These are phyloP conservation scores for Fragum whitleyi DNA, from an alignment of 2,888 invertebrate species.

Conservation along the genomic window DNA sequence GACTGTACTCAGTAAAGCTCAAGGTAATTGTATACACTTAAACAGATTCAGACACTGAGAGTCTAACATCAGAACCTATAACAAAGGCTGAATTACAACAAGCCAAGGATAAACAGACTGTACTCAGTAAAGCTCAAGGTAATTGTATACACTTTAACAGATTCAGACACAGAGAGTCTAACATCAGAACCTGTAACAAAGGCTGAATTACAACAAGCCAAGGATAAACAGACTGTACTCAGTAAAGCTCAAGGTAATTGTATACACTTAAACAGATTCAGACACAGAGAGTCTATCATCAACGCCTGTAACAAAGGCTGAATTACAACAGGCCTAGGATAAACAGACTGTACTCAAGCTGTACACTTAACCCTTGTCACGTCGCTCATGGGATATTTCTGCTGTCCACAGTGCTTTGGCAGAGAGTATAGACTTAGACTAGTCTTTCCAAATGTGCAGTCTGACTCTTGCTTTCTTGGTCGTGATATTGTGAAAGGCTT, in stretches of 20 bases:
- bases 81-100: constrained; percentile 59
- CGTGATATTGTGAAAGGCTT: too few relatives aligned
- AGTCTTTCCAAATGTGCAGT: neutral
- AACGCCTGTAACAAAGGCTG: constrained; percentile 60
- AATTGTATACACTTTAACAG: constrained; percentile 38
- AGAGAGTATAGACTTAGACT: too few relatives aligned
- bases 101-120: constrained; percentile 57
- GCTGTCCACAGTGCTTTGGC: too few relatives aligned
- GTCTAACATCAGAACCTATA: constrained; percentile 64
- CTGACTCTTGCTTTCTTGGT: too few relatives aligned
- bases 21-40: constrained; percentile 57
- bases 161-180: constrained; percentile 62
- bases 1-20: constrained; percentile 48
- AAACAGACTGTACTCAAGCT: constrained; percentile 50
- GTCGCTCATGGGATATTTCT: neutral
- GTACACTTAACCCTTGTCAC: too few relatives aligned
- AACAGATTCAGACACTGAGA: constrained; percentile 56
- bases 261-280: constrained; percentile 48
- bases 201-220: constrained; percentile 57
- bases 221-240: constrained; percentile 58
- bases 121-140: constrained; percentile 62
- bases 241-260: constrained; percentile 59
- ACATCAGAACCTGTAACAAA: constrained; percentile 61
- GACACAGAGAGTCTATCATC: constrained; percentile 63
- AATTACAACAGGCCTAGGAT: constrained; percentile 59